Evolutionary conservation across 2,888 invertebrate species (phyloP).

Genomic region (Dysmachus trigonus): DNA sequence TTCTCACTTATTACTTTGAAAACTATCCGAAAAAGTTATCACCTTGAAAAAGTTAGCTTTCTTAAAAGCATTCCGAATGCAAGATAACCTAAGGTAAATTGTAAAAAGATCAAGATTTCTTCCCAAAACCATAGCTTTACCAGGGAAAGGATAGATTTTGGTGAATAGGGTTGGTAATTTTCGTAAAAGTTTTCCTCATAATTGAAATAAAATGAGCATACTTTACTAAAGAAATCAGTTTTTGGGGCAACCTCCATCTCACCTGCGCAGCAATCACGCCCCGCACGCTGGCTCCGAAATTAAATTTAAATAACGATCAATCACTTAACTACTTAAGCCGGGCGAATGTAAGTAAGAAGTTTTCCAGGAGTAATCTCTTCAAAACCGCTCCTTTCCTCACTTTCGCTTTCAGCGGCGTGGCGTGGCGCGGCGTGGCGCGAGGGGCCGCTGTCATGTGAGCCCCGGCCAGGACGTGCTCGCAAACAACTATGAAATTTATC

Average conservation of each 20-base stretch:
- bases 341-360: slow-evolving; percentile 9
- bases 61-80: background rate
- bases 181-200: background rate
- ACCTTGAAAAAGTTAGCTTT: too few relatives aligned
- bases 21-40: too few relatives aligned
- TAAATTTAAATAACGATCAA: slow-evolving; percentile 30
- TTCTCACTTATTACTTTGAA: too few relatives aligned
- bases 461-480: slow-evolving; percentile 5
- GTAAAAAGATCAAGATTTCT: background rate
- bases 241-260: background rate
- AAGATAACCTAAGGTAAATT: background rate
- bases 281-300: background rate
- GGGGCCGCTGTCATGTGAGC: background rate
- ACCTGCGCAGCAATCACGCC: background rate
- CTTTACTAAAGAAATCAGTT: background rate
- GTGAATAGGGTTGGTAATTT: background rate
- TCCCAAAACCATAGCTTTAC: background rate
- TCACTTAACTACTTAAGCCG: slow-evolving; percentile 6
- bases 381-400: background rate
- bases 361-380: background rate
- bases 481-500: slow-evolving; percentile 39
- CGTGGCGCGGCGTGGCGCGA: too few relatives aligned
- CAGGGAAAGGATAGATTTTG: background rate
- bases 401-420: background rate
- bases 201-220: background rate